phyloP scores from a whole-genome alignment of 2,797 vertebrate species.

The Bucorvus abyssinicus region DNA sequence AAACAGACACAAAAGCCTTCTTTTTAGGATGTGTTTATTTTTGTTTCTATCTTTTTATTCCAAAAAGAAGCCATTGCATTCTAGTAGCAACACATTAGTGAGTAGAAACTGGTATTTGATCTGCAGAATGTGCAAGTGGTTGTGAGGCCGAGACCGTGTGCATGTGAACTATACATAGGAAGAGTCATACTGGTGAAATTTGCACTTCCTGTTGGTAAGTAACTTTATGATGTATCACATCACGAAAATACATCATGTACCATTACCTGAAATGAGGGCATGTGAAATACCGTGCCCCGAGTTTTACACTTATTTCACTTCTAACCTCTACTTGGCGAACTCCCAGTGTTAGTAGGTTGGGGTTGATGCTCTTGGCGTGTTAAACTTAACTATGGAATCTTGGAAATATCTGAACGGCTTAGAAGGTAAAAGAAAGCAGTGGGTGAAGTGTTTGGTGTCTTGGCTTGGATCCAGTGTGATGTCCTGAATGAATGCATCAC shows the following conservation, averaged over 20 bases:
- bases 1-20: not conserved
- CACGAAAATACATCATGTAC: not conserved
- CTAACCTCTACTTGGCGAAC: conserved; percentile 7
- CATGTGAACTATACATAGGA: not conserved
- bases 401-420: conserved; percentile 4
- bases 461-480: conserved; percentile 57
- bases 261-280: not conserved
- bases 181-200: not conserved
- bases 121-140: not conserved
- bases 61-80: not conserved
- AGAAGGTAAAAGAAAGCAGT: conserved; percentile 32
- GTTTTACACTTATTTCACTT: not conserved
- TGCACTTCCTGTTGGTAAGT: not conserved
- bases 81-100: not conserved
- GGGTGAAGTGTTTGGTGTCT: conserved; percentile 24
- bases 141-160: not conserved
- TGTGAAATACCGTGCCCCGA: not conserved
- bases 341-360: not conserved
- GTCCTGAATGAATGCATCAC: conserved; percentile 51
- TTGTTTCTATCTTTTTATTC: not conserved
- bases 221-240: not conserved
- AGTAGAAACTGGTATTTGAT: not conserved
- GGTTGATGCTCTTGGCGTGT: not conserved
- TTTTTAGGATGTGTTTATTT: not conserved
- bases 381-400: conserved; percentile 34